phyloP scores from a whole-genome alignment of 1,140 invertebrate species.

The Augochlora pura region DNA sequence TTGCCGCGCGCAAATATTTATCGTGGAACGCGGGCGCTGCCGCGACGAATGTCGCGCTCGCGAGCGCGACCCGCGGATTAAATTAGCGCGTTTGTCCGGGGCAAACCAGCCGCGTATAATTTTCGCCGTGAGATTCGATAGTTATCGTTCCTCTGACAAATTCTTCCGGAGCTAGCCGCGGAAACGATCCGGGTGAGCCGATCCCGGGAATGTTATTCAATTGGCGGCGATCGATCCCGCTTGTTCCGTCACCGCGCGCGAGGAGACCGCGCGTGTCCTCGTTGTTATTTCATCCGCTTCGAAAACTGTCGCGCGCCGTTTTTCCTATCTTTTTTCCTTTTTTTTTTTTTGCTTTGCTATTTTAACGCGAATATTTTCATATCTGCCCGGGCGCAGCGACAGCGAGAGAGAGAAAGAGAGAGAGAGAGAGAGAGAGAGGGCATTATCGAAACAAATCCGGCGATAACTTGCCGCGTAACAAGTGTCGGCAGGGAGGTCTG shows the following conservation, averaged over 20 bases:
- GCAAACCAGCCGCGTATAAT: slow-evolving; percentile 1
- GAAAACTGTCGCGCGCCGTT: neutral
- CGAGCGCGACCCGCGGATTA: neutral
- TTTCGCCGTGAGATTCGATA: slow-evolving; percentile 13
- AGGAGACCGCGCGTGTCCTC: neutral
- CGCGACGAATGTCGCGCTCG: neutral
- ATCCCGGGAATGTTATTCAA: neutral
- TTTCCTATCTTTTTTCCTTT: too few species aligned
- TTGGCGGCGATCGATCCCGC: neutral
- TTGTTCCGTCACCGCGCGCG: too few species aligned
- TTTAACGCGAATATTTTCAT: neutral
- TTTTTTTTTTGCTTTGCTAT: neutral
- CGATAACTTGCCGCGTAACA: neutral
- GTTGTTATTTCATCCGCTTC: neutral
- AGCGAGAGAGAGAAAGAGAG: too few species aligned
- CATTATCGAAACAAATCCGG: neutral
- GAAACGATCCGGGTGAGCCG: too few species aligned
- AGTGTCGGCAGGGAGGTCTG: neutral
- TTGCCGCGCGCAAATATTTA: slow-evolving; percentile 8
- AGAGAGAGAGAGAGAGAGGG: too few species aligned
- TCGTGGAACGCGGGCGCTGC: neutral
- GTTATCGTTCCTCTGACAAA: neutral
- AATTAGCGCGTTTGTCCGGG: slow-evolving; percentile 12
- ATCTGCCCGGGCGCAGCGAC: too few species aligned
- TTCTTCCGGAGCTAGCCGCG: too few species aligned